Percentiles rank a stretch among this genome's conserved stretches.
These are phyloP conservation scores for Corythornis madagascariensis DNA, from an alignment of 2,113 vertebrate genomes.

Conservation along the genomic window DNA sequence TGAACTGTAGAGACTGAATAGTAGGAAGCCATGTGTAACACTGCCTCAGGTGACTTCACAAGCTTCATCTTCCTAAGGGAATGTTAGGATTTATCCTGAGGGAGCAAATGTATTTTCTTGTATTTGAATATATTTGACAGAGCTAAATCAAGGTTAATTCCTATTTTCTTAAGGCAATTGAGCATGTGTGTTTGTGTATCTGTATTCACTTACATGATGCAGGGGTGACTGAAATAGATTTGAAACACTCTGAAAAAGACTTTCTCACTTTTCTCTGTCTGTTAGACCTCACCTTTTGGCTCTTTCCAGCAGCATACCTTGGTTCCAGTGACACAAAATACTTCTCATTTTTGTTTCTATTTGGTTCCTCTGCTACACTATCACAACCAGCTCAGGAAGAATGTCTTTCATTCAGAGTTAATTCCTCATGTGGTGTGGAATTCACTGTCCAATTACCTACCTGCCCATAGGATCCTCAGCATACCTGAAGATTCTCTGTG, in stretches of 20 bases:
- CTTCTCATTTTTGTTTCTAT: background rate
- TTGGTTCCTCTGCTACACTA: background rate
- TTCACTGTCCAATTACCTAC: background rate
- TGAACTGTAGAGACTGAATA: background rate
- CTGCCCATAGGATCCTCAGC: background rate
- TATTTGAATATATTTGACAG: background rate
- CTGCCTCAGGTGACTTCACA: background rate
- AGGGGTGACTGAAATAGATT: background rate
- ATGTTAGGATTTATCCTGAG: background rate
- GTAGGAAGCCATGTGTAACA: background rate
- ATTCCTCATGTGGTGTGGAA: background rate
- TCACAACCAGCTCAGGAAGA: background rate
- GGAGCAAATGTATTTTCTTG: background rate
- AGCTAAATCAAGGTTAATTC: background rate
- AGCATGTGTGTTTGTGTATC: fast-evolving
- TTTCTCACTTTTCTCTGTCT: background rate
- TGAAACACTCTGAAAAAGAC: background rate
- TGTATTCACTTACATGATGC: background rate
- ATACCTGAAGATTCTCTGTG: background rate
- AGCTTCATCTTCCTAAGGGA: background rate
- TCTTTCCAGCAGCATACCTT: background rate
- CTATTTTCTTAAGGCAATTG: background rate
- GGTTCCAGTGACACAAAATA: background rate
- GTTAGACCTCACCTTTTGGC: background rate
- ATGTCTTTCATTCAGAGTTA: background rate